Base-by-base conservation (phyloP, 2,113 vertebrate genomes). In the Etheostoma cragini region DNA sequence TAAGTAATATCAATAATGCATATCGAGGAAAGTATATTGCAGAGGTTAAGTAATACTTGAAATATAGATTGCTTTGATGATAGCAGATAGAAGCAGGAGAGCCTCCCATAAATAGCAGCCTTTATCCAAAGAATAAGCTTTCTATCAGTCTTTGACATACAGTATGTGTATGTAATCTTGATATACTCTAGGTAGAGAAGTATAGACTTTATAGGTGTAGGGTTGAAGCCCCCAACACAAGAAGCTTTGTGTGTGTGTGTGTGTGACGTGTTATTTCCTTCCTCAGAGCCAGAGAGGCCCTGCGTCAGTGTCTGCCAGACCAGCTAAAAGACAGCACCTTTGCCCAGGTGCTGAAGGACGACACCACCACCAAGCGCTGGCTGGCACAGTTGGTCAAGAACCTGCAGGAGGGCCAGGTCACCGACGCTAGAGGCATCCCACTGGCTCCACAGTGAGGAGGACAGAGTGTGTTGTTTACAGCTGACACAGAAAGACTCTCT, bases 361-460 rank as follows among this genome's bases (percentile, higher is more conserved):
- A 99, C 94, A 98, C 98, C 87, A 99, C 98, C 95, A 99, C 98
- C 14, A 99, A 99, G 92, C 97, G 98, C 93, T 99, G 98, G 98
- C 96, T 99, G 82, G 96, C 97, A 79, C 98, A 99, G 95, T 94
- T 99, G 14, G 97, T 99, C 73, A 99, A 99, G 92, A 99, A 99
- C 94, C 96, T 99, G 84, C 98, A 99, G 83, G 98, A 99, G 88
- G 97, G 97, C 77, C 98, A 98, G 88, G 98, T 99, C 84, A 99
- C 98, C 10, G 98, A 99, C 79, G 96, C 98, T 14, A 88, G 98
- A 61, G 97, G 98, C 82, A 99, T 99, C 82, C 98, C 98, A 0
- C 95, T 99, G 42, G 97, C 98, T 22, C 95, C 98, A 1, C 98
- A 99, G 70, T 99, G 96, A 97, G 6, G 19, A 5, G 30, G 47